Percentiles rank a stretch among this genome's conserved stretches.
Conservation (phyloP, 2,888 invertebrate genomes). For the Amiota communis region DNA sequence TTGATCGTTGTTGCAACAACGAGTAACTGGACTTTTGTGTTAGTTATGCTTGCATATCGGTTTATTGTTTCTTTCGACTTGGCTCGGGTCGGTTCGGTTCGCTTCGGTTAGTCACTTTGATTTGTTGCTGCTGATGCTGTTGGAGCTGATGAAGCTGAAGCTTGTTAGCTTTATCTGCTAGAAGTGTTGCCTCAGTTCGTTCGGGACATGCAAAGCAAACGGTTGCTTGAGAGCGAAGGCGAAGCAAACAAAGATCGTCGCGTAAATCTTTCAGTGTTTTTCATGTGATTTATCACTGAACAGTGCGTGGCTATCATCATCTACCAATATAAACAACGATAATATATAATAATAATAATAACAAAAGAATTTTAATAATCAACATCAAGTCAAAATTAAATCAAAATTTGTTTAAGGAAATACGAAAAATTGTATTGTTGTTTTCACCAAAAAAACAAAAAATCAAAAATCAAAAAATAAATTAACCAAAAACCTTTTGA, state of each 20-base stretch:
- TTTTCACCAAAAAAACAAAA: background rate
- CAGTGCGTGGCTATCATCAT: background rate
- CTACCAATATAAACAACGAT: background rate
- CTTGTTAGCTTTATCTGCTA: conserved; percentile 23
- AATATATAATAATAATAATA: no score
- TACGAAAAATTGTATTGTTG: no score
- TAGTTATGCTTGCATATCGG: background rate
- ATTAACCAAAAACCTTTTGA: background rate
- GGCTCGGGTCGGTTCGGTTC: conserved; percentile 42
- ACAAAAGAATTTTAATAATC: no score
- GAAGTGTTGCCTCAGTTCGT: conserved; percentile 46
- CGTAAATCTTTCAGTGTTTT: background rate
- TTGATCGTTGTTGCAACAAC: conserved; percentile 31
- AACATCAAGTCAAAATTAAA: background rate
- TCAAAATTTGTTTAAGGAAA: conserved; percentile 4
- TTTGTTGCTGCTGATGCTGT: conserved; percentile 8
- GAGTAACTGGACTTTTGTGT: conserved; percentile 52
- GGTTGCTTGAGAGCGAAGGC: conserved; percentile 40
- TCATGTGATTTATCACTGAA: conserved; percentile 11
- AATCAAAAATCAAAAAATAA: background rate
- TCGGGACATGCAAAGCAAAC: conserved; percentile 59
- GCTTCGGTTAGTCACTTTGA: background rate
- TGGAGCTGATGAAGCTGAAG: conserved; percentile 20
- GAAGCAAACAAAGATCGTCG: background rate
- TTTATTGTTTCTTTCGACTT: background rate